Percentiles rank a stretch among this genome's conserved stretches.
Conservation (phyloP, 2,888 invertebrate species). For the Macrophya alboannulata region DNA sequence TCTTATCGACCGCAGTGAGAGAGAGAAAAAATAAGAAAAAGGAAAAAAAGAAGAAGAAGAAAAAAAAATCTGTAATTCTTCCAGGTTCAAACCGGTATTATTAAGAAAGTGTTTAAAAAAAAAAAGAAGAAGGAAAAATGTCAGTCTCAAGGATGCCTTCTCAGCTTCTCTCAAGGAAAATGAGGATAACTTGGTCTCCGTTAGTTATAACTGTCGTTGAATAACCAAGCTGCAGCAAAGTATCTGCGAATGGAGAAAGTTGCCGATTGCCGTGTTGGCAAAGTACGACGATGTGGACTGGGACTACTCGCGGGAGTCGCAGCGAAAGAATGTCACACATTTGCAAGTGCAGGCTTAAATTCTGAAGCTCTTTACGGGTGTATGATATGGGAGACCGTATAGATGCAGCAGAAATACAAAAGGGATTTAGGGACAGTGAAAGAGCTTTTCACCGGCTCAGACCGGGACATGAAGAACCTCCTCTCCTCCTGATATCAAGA, state of each 20-base stretch:
- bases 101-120: neutral
- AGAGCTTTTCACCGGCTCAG: neutral
- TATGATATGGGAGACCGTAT: neutral
- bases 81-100: constrained; percentile 1
- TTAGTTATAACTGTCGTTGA: constrained; percentile 17
- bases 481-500: neutral
- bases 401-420: neutral
- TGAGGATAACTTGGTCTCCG: constrained; percentile 5
- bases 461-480: neutral
- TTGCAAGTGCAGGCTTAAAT: neutral
- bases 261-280: constrained; percentile 3
- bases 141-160: constrained; percentile 2
- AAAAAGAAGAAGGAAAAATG: neutral
- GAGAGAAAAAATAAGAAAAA: neutral
- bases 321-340: constrained; percentile 33
- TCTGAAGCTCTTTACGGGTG: neutral
- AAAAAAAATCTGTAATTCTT: neutral
- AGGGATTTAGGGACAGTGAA: neutral
- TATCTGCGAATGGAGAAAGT: constrained; percentile 37
- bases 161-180: constrained; percentile 17
- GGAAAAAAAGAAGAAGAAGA: neutral
- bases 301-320: neutral
- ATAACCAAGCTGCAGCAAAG: constrained; percentile 14
- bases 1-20: neutral
- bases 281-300: neutral